Base-by-base conservation (phyloP, 1,140 invertebrate species). In the Penaeus indicus region DNA sequence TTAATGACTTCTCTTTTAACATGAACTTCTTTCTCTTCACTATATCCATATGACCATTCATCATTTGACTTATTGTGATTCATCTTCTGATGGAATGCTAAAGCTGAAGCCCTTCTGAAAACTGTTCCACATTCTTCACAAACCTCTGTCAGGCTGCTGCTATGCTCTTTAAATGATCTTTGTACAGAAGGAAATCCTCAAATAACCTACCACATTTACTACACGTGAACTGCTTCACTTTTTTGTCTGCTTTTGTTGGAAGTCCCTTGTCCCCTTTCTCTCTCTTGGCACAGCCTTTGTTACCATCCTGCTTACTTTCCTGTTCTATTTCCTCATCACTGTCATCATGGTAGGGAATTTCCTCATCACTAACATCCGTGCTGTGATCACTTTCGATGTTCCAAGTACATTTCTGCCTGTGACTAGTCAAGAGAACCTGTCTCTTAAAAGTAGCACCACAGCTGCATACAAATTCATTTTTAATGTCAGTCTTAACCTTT, bases 51-150 rank as follows among this genome's bases (percentile, higher is more conserved):
- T n/a, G 69, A 87, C 42, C 85, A 47, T 10, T 72, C 64, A 60
- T 87, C 85, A 54, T 54, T 54, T 60, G n/a, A 18, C 69, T 54
- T 87, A 3, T 67, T 64, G 32, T 87, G 85, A 42, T 87, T 87
- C 38, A 87, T 32, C 54, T 54, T 87, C 47, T 87, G 85, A 32
- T 87, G 85, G 21, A 60, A 87, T 64, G n/a, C 63, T 69, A 87
- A 69, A 27, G 85, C 85, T 32, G 85, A 87, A 27, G 85, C 85
- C 54, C 85, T 82, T 69, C 54, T 87, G 85, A 87, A 87, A 5
- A 54, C n/a, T 61, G 32, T 38, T 25, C 85, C 85, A 63, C 85
- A 87, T 47, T 67, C 47, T 22, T 61, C 78, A 81, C 85, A 87
- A 27, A 87, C 47, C 38, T 87, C 63, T 16, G 22, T 19, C n/a